Base-by-base conservation (phyloP, 1,140 invertebrate genomes). In the Drosophila ercepeae region DNA sequence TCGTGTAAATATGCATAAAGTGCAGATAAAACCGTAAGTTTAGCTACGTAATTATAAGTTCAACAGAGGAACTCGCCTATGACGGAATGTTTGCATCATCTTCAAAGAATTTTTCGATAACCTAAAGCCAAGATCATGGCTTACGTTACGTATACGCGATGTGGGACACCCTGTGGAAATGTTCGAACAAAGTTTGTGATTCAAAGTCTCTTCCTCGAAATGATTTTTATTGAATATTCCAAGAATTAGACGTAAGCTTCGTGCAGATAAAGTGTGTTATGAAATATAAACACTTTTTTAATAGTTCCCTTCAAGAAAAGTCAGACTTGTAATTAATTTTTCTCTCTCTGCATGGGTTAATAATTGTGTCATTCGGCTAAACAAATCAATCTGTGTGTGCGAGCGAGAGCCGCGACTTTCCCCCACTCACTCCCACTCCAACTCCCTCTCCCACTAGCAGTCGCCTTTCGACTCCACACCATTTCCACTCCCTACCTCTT, bases 331-430 rank as follows among this genome's bases (percentile, higher is more conserved):
- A 34, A 39, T 39, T 18, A 53, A 5, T 61, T 44, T 39, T 36
- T 64, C 8, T 54, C 8, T 54, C 16, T 55, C 48, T 53, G 60
- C 16, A 41, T 11, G 57, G 57, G 63, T 75, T 75, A 69, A 88
- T 70, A 86, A 86, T 86, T 86, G 82, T 86, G 81, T 88, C 81
- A 86, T 54, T 78, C 64, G 63, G 61, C 45, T 81, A 81, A 77
- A 69, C 82, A 86, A 84, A 81, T 75, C 55, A 63, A 75, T 68
- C 55, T 65, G 36, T 53, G 29, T 59, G 23, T 14, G 50, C 21
- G 59, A 76, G 71, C 55, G 54, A 70, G 63, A n/a, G n/a, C n/a
- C n/a, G n/a, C n/a, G n/a, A n/a, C n/a, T n/a, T n/a, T n/a, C n/a
- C n/a, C n/a, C n/a, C n/a, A n/a, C n/a, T n/a, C n/a, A n/a, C n/a